Base-by-base conservation (phyloP, 2,797 vertebrate species). In the Catostomus latipinnis region DNA sequence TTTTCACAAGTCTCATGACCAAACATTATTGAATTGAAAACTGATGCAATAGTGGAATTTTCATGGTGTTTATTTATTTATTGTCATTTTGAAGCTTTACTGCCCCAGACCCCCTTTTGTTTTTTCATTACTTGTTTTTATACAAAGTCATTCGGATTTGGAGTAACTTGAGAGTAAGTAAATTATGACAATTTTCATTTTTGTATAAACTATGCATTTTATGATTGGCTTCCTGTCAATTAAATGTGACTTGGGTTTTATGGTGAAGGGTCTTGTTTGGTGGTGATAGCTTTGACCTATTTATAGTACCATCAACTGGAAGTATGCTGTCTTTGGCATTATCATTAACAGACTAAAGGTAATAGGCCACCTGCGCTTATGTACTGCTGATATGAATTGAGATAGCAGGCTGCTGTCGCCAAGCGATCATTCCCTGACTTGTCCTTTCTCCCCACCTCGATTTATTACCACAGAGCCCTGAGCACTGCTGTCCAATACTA, bases 371-470 rank as follows among this genome's bases (percentile, higher is more conserved):
- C 85, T 85, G 82, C 60, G 57, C 18, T 46, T 84, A 81, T 81
- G 68, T 71, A 74, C 70, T 9, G 71, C 74, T 52, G 60, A 81
- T 84, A 71, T 83, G 77, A 77, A 88, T 87, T n/a, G 61, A 80
- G 67, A 84, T 79, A 69, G 60, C 16, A 45, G 16, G 63, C 69
- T 70, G 65, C 58, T 66, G 49, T 63, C 16, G 10, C 75, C 11
- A 2, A 79, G 69, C 43, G 45, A 76, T 82, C 69, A 50, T 53
- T 73, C 60, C 78, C 77, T 11, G 12, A 74, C 53, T 61, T 72
- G 60, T 57, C 66, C 22, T 63, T 11, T 43, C 58, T 57, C 62
- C 50, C 70, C 53, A 34, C 63, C 56, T 70, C 9, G 22, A 63
- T 85, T 78, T 75, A 84, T 11, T 78, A 82, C 80, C 85, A 69